Evolutionary conservation across 2,797 vertebrate genomes (phyloP).

Genomic region (Holocentrus rufus): DNA sequence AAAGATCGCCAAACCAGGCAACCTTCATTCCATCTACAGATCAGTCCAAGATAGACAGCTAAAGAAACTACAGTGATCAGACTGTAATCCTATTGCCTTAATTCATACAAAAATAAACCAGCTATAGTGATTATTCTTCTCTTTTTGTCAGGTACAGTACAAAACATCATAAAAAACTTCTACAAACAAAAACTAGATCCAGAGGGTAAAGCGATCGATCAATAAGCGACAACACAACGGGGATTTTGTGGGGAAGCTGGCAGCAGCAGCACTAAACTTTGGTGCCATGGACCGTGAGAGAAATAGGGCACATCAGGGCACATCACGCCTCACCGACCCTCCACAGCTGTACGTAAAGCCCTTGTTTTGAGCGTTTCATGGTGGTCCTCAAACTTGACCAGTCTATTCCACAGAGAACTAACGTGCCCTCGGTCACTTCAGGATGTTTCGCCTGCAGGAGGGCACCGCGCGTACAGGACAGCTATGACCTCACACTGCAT

Average conservation of each 20-base stretch:
- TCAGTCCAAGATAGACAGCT: constrained; percentile 56
- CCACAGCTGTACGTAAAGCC: constrained; percentile 28
- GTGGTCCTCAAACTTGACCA: constrained; percentile 34
- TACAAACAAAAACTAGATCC: constrained; percentile 58
- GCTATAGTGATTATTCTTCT: constrained; percentile 71
- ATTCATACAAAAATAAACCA: constrained; percentile 82
- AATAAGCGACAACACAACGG: constrained; percentile 41
- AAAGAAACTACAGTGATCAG: constrained; percentile 75
- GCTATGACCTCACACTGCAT: constrained; percentile 33
- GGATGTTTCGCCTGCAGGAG: background rate
- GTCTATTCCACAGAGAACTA: constrained; percentile 16
- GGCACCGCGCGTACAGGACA: constrained; percentile 18
- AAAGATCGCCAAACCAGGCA: constrained; percentile 37
- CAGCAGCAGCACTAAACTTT: constrained; percentile 17
- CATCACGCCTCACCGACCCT: constrained; percentile 14
- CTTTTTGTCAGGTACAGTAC: constrained; percentile 67
- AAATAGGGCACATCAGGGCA: constrained; percentile 45
- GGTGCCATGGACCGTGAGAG: constrained; percentile 28
- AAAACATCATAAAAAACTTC: constrained; percentile 64
- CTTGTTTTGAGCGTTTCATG: constrained; percentile 61
- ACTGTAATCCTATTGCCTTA: constrained; percentile 73
- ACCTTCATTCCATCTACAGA: constrained; percentile 41
- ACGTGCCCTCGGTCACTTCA: background rate
- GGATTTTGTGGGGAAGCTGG: constrained; percentile 41
- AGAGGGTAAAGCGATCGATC: constrained; percentile 51